A percentile compares a stretch with the other conserved stretches of the same genome.
Evolutionary conservation across 2,797 vertebrate genomes (phyloP).

Genomic region (Molossus alvarezi): DNA sequence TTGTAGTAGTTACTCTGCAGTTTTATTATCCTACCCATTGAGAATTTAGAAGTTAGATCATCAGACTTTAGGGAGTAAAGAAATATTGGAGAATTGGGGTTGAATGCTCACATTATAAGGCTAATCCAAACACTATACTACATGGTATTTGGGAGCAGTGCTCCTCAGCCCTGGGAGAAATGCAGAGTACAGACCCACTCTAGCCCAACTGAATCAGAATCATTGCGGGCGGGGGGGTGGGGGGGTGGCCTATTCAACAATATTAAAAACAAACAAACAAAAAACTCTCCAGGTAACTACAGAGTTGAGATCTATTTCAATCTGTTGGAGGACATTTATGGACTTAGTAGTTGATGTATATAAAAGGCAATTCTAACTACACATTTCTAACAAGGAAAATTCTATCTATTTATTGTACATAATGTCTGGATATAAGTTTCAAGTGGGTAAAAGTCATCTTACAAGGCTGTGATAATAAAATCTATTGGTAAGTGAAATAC

Average conservation of each 20-base stretch:
- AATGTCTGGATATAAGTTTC: neutral
- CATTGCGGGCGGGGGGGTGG: neutral
- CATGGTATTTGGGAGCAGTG: neutral
- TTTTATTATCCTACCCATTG: neutral
- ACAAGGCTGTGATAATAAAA: neutral
- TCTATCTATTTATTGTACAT: neutral
- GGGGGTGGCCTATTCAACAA: neutral
- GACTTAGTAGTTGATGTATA: neutral
- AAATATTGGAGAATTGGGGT: neutral
- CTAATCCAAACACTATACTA: neutral
- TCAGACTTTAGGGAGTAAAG: neutral
- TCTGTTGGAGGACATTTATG: neutral
- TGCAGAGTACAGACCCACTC: too few relatives aligned
- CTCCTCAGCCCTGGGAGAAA: neutral
- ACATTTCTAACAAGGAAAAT: neutral
- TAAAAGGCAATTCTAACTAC: constrained; percentile 25
- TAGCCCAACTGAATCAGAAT: neutral
- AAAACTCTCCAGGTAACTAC: neutral
- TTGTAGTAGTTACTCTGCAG: neutral
- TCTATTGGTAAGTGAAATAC: neutral
- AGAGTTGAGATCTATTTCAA: neutral
- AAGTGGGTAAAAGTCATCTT: neutral
- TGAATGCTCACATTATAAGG: neutral
- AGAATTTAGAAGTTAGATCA: neutral
- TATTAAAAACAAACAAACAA: constrained; percentile 22